Base-by-base conservation (phyloP, 2,888 invertebrate species). In the Allygus modestus region DNA sequence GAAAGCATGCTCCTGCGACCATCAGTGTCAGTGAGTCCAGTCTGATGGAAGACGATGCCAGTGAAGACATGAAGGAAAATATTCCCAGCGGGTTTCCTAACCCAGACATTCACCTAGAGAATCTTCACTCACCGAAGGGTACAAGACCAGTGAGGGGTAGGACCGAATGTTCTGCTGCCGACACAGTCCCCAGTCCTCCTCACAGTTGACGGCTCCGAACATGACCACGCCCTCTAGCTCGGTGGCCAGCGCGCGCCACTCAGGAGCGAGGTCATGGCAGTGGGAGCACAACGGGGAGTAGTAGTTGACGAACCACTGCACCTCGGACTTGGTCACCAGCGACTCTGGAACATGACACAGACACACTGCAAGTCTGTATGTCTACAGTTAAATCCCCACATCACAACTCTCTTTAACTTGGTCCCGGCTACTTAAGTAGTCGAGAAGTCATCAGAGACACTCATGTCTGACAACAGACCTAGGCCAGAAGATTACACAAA, bases 201-300 rank as follows among this genome's bases (percentile, higher is more conserved):
- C 96, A 90, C 97, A 97, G 90, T 97, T 97, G 0, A 97, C 96
- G 43, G 97, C 97, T 46, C 94, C 97, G 82, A 97, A 92, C 90
- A 94, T 92, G 2, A 96, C 93, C 84, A 96, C 95, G 81, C 96
- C 97, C 89, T 96, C 95, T 86, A 97, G 92, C 88, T 95, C 93
- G 87, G 93, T 92, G 15, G 97, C 96, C 85, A 97, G 90, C 89
- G 94, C 94, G 84, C 96, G 93, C 97, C 97, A 97, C 90, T 93
- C 92, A 11, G 97, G 96, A 0, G 96, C 96, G 87, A 97, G 91
- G 86, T 93, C 93, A 89, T 97, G 97, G 89, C 97, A 97, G 87
- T 97, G 97, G 26, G 95, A 94, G 89, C 97, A 97, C 89, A 94
- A 94, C 0, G 97, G 95, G 0, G 97, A 97, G 90, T 97, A 97